These are phyloP conservation scores for Danionella cerebrum DNA, from an alignment of 2,113 vertebrate genomes.

Conservation along the genomic window DNA sequence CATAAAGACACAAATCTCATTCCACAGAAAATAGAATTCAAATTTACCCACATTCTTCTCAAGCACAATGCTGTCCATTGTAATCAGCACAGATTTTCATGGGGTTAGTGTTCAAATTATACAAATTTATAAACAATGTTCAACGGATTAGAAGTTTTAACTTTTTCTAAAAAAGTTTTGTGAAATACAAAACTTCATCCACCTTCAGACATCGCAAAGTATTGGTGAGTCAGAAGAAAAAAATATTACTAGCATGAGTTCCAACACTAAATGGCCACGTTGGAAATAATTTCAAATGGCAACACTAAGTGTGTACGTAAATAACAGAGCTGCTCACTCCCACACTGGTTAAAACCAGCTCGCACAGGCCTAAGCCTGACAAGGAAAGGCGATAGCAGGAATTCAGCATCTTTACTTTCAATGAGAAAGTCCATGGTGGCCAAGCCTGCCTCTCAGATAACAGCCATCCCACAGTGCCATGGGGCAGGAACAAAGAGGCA, in stretches of 20 bases:
- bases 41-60: no score
- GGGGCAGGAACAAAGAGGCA: conserved; percentile 56
- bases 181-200: no score
- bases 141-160: no score
- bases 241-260: background rate
- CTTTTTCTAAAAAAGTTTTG: no score
- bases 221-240: no score
- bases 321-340: conserved; percentile 17
- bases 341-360: conserved; percentile 6
- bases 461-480: conserved; percentile 53
- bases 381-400: conserved; percentile 37
- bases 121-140: no score
- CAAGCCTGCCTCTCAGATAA: conserved; percentile 59
- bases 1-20: no score
- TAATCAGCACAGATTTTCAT: no score
- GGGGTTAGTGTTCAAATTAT: no score
- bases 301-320: conserved; percentile 4
- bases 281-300: background rate
- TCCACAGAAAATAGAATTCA: no score
- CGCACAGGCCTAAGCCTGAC: conserved; percentile 19
- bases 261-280: background rate
- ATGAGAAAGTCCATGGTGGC: conserved; percentile 44
- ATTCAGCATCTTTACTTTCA: conserved; percentile 36
- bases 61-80: no score
- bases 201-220: no score